Conservation (phyloP, 2,113 vertebrate genomes). For the Phalacrocorax aristotelis region DNA sequence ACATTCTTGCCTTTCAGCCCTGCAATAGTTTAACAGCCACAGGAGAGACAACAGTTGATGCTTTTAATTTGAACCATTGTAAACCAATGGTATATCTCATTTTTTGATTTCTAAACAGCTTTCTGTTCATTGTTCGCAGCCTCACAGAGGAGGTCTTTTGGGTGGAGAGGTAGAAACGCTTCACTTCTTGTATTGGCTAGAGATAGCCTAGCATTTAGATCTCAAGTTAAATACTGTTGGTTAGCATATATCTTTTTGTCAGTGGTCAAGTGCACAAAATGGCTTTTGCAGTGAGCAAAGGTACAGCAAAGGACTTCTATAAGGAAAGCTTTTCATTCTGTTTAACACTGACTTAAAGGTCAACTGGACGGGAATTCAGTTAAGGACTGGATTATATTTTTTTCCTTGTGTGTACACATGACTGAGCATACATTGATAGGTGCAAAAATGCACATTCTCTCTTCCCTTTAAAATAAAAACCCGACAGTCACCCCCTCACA, state of each 20-base stretch:
- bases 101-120: slow-evolving; percentile 66
- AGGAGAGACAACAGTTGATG: slow-evolving; percentile 5
- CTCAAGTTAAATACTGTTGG: background rate
- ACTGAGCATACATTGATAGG: background rate
- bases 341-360: slow-evolving; percentile 55
- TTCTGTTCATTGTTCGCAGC: slow-evolving; percentile 90
- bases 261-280: slow-evolving; percentile 77
- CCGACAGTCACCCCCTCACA: background rate
- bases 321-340: slow-evolving; percentile 35
- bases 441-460: background rate
- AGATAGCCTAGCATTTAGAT: slow-evolving; percentile 83
- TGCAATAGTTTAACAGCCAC: background rate
- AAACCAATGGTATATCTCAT: slow-evolving; percentile 56
- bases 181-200: slow-evolving; percentile 78
- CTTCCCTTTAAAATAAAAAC: background rate
- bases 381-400: background rate
- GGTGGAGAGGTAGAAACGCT: slow-evolving; percentile 94
- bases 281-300: slow-evolving; percentile 35
- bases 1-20: slow-evolving; percentile 33
- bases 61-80: slow-evolving; percentile 63
- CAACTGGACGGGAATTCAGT: slow-evolving; percentile 62
- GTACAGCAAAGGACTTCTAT: slow-evolving; percentile 21
- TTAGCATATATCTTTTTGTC: slow-evolving; percentile 57
- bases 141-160: slow-evolving; percentile 88
- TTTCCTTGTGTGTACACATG: background rate